Percentiles rank a stretch among this genome's conserved stretches.
These are phyloP conservation scores for Sporophila hypoxantha DNA, from an alignment of 2,113 vertebrate species.

Conservation along the genomic window DNA sequence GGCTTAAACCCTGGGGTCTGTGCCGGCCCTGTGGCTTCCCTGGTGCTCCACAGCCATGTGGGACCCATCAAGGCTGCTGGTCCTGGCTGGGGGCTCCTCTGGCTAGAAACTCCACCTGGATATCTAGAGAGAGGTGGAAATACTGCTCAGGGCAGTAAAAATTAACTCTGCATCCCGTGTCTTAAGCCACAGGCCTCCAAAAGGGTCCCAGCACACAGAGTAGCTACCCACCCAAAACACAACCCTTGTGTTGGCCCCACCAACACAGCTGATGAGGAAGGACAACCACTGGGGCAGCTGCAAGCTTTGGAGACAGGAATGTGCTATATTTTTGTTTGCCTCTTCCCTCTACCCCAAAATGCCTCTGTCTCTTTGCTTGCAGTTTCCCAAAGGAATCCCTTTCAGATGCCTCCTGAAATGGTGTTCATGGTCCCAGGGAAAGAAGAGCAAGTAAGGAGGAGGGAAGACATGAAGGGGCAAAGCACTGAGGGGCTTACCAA, in stretches of 20 bases:
- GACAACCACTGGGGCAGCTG: background rate
- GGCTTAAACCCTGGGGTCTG: background rate
- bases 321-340: background rate
- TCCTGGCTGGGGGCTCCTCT: background rate
- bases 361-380: background rate
- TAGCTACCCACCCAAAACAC: background rate
- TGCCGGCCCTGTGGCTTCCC: background rate
- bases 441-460: background rate
- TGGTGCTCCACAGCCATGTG: background rate
- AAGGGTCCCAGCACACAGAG: background rate
- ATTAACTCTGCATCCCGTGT: background rate
- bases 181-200: background rate
- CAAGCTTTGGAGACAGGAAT: background rate
- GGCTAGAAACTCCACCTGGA: background rate
- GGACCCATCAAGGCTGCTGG: background rate
- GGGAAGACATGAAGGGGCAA: background rate
- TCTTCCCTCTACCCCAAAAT: background rate
- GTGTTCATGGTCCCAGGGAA: background rate
- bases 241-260: background rate
- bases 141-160: accelerated
- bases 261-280: background rate
- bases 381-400: background rate
- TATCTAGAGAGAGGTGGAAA: background rate
- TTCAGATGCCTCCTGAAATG: background rate
- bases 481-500: slow-evolving; percentile 31